phyloP scores from a whole-genome alignment of 2,888 invertebrate species.

The Mesoligia furuncula region DNA sequence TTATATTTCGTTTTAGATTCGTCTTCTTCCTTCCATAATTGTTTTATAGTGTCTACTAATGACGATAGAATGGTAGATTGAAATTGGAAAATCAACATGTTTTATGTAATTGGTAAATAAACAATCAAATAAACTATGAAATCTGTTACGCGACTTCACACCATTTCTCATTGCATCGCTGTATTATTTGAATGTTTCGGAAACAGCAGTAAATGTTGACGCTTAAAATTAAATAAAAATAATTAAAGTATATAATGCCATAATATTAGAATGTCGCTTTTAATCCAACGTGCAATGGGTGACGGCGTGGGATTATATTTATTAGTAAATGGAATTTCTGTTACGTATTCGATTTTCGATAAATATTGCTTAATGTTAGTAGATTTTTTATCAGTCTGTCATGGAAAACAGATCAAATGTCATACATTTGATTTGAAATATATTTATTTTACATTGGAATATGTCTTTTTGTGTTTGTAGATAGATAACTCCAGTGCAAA shows the following conservation, averaged over 20 bases:
- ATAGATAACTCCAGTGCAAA: conserved; percentile 86
- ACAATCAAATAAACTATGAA: conserved; percentile 85
- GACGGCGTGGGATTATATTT: conserved; percentile 77
- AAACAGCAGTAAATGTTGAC: conserved; percentile 54
- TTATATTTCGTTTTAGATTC: conserved; percentile 88
- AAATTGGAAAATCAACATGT: conserved; percentile 83
- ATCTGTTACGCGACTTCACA: conserved; percentile 79
- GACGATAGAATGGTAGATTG: conserved; percentile 82
- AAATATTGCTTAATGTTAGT: conserved; percentile 90
- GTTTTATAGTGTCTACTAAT: conserved; percentile 88
- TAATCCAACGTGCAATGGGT: conserved; percentile 79
- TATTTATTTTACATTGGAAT: conserved; percentile 90
- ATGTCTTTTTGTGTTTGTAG: conserved; percentile 90
- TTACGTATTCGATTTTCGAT: conserved; percentile 89
- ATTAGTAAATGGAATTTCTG: conserved; percentile 87
- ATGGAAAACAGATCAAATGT: conserved; percentile 89
- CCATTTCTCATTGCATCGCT: conserved; percentile 80
- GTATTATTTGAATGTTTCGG: conserved; percentile 60
- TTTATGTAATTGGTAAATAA: conserved; percentile 84
- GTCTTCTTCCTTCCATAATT: conserved; percentile 87
- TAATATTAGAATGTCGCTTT: conserved; percentile 65
- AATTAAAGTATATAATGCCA: conserved; percentile 61
- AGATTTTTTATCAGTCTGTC: conserved; percentile 90
- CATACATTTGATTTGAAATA: conserved; percentile 91
- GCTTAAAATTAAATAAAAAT: conserved; percentile 50